A percentile compares a stretch with the other conserved stretches of the same genome.
These are phyloP conservation scores for Trematomus bernacchii DNA, from an alignment of 2,797 vertebrate genomes.

Conservation along the genomic window DNA sequence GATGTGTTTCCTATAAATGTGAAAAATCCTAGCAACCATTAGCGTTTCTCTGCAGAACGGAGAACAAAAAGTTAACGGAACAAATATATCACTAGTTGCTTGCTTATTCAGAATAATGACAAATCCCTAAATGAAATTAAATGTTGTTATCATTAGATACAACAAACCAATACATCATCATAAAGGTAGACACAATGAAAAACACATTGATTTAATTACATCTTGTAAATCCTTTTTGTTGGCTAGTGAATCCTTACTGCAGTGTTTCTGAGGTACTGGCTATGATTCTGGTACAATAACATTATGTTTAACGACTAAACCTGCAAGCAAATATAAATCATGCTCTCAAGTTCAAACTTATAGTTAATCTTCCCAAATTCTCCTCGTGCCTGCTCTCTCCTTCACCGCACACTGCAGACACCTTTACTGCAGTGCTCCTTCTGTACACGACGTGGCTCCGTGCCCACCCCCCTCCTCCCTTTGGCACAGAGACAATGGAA, in stretches of 20 bases:
- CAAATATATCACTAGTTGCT: neutral
- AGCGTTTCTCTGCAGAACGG: neutral
- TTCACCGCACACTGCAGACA: constrained; percentile 19
- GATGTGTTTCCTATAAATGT: neutral
- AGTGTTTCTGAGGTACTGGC: neutral
- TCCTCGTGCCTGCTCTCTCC: neutral
- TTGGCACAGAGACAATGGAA: constrained; percentile 66
- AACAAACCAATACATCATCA: neutral
- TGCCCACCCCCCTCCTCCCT: constrained; percentile 34
- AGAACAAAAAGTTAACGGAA: too few species aligned
- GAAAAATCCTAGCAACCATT: neutral
- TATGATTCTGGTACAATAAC: neutral
- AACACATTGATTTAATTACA: too few species aligned
- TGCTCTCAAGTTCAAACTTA: neutral
- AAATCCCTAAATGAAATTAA: neutral
- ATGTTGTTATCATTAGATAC: neutral
- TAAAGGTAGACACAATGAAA: too few species aligned
- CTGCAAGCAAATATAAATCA: neutral
- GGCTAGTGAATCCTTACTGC: neutral
- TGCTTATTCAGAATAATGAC: neutral
- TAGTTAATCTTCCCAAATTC: constrained; percentile 4
- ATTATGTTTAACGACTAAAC: neutral
- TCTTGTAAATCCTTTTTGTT: neutral
- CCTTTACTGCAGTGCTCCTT: constrained; percentile 32
- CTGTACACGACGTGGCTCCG: constrained; percentile 32